Conservation (phyloP, 2,888 invertebrate genomes). For the Epinotia demarniana region DNA sequence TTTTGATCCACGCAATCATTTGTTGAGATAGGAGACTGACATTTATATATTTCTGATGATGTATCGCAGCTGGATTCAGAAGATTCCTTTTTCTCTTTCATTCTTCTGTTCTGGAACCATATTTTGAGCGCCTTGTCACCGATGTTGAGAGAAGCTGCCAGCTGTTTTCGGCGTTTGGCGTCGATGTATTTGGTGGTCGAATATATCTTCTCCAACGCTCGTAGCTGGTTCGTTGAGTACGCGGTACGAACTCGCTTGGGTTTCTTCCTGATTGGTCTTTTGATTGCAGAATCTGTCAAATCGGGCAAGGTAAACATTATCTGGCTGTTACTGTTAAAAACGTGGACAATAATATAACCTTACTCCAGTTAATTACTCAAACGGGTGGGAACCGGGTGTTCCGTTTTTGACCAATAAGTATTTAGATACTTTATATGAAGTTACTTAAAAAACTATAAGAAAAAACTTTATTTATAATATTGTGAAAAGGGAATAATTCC, state of each 20-base stretch:
- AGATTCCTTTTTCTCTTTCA: slow-evolving; percentile 87
- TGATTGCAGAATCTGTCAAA: slow-evolving; percentile 54
- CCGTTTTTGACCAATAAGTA: too few species aligned
- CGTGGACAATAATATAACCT: too few species aligned
- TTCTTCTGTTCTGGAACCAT: slow-evolving; percentile 93
- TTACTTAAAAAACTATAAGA: too few species aligned
- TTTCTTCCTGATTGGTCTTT: slow-evolving; percentile 64
- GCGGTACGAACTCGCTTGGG: slow-evolving; percentile 89
- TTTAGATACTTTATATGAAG: too few species aligned
- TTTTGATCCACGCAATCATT: slow-evolving; percentile 24
- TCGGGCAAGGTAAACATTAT: neutral
- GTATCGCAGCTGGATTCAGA: slow-evolving; percentile 63
- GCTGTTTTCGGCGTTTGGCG: slow-evolving; percentile 86
- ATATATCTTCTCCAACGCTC: slow-evolving; percentile 84
- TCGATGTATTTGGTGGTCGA: slow-evolving; percentile 86
- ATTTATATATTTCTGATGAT: slow-evolving; percentile 53
- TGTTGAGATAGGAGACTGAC: slow-evolving; percentile 44
- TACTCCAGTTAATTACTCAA: too few species aligned
- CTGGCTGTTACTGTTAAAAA: neutral
- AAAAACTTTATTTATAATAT: too few species aligned
- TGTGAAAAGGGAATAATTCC: too few species aligned
- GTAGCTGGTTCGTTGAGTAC: slow-evolving; percentile 89
- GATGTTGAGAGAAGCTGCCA: slow-evolving; percentile 86
- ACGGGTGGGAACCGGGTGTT: too few species aligned
- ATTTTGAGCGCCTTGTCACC: slow-evolving; percentile 91